Conservation (phyloP, 2,113 vertebrate genomes). For the Salvelinus sp. region DNA sequence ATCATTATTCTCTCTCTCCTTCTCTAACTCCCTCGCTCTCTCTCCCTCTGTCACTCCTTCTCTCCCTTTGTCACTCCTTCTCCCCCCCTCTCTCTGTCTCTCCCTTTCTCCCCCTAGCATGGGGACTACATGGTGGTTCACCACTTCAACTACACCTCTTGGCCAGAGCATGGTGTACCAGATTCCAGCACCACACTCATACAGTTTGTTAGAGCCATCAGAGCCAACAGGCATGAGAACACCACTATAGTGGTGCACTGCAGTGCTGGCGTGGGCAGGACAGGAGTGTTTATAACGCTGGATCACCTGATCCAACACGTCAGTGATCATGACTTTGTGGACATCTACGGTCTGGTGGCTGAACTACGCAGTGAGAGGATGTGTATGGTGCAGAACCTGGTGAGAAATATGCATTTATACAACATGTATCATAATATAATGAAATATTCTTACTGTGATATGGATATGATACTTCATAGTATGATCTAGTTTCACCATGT, state of each 20-base stretch:
- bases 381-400: slow-evolving; percentile 98
- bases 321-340: slow-evolving; percentile 96
- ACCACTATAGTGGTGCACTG: slow-evolving; percentile 93
- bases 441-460: slow-evolving; percentile 26
- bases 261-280: slow-evolving; percentile 96
- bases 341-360: slow-evolving; percentile 95
- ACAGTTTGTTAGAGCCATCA: slow-evolving; percentile 91
- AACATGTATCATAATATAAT: slow-evolving; percentile 10
- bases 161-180: slow-evolving; percentile 95
- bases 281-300: slow-evolving; percentile 92
- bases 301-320: slow-evolving; percentile 95
- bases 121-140: slow-evolving; percentile 90
- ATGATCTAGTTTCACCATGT: no score
- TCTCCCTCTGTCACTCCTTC: no score
- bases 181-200: slow-evolving; percentile 88
- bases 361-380: slow-evolving; percentile 95
- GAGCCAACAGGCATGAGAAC: slow-evolving; percentile 85
- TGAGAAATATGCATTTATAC: slow-evolving; percentile 65
- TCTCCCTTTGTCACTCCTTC: no score
- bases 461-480: slow-evolving; percentile 25
- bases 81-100: neutral
- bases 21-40: no score
- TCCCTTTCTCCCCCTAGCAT: slow-evolving; percentile 73
- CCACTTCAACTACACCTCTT: slow-evolving; percentile 94
- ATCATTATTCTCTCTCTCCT: no score